phyloP scores from a whole-genome alignment of 2,113 vertebrate species.

The Meriones unguiculatus region DNA sequence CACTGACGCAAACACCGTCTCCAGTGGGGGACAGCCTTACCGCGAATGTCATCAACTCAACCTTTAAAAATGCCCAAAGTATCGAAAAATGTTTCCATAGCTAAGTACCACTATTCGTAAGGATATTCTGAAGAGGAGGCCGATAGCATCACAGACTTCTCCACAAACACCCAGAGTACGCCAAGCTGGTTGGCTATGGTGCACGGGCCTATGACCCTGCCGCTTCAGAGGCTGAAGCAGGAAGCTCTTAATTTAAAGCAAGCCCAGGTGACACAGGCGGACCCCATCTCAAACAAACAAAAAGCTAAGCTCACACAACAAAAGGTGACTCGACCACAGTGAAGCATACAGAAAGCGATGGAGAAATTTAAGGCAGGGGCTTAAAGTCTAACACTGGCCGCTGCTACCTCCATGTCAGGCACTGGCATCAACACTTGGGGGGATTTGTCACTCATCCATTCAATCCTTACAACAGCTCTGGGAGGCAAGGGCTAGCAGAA shows the following conservation, averaged over 20 bases:
- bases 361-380: constrained; percentile 4
- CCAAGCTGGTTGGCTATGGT: neutral
- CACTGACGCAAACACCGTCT: neutral
- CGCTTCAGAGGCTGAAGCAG: neutral
- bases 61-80: constrained; percentile 11
- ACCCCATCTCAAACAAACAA: neutral
- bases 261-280: neutral
- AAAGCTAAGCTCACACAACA: neutral
- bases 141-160: neutral
- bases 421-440: neutral
- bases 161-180: constrained; percentile 5
- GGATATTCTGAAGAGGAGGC: neutral
- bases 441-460: neutral
- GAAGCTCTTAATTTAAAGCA: neutral
- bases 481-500: neutral
- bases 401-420: neutral
- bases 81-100: neutral
- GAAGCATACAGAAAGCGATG: constrained; percentile 6
- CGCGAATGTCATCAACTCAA: neutral
- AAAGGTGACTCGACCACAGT: neutral
- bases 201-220: neutral
- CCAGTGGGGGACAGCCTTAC: neutral
- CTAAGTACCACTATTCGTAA: neutral
- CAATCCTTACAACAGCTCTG: neutral
- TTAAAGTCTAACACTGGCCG: neutral